Percentiles rank a stretch among this genome's conserved stretches.
phyloP scores from a whole-genome alignment of 2,113 vertebrate genomes.

The Hiodon alosoides region DNA sequence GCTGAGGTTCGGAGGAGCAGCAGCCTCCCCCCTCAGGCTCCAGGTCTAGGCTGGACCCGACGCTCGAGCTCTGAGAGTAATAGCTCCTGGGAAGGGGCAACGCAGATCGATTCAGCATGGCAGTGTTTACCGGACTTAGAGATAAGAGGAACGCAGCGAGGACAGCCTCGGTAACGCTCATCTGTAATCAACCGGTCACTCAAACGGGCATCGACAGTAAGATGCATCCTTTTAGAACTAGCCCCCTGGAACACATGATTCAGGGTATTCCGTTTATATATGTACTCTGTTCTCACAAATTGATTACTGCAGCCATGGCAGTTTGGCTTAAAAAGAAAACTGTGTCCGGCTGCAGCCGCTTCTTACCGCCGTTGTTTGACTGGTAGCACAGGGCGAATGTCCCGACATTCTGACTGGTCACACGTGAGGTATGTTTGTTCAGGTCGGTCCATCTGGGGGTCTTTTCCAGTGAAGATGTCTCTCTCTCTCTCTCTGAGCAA shows the following conservation, averaged over 20 bases:
- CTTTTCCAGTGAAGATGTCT: not conserved
- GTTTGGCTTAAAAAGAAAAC: not conserved
- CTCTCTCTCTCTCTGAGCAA: not conserved
- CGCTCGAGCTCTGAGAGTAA: constrained; percentile 31
- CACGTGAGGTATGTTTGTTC: constrained; percentile 7
- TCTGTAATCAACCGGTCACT: not conserved
- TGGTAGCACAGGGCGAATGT: constrained; percentile 51
- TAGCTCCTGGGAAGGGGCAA: constrained; percentile 31
- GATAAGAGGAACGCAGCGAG: not conserved
- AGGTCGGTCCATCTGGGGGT: not conserved
- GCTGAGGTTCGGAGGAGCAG: constrained; percentile 29
- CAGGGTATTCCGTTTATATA: too few species aligned
- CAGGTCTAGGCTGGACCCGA: constrained; percentile 34
- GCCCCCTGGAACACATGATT: not conserved
- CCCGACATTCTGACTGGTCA: constrained; percentile 8
- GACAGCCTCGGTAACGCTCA: not conserved
- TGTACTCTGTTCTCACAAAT: too few species aligned
- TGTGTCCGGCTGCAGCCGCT: too few species aligned
- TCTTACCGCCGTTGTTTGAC: constrained; percentile 60
- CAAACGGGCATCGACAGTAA: not conserved
- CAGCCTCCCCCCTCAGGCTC: constrained; percentile 26
- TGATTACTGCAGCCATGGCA: not conserved
- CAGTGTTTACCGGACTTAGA: not conserved
- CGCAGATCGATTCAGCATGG: not conserved
- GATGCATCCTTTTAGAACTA: not conserved